These are phyloP conservation scores for Xestoiulus laeticollis DNA, from an alignment of 2,888 invertebrate genomes.

Conservation along the genomic window DNA sequence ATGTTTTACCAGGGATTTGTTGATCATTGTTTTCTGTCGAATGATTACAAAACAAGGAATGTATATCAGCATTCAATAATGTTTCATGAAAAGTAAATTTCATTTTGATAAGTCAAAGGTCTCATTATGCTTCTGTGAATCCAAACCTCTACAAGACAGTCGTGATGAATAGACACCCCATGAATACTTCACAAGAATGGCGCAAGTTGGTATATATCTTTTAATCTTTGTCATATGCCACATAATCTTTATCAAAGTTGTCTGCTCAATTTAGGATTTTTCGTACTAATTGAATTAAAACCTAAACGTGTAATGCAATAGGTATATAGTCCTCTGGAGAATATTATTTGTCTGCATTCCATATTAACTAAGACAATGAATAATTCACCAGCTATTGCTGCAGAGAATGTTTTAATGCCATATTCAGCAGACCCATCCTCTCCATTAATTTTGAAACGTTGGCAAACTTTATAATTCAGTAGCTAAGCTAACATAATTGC, in stretches of 20 bases:
- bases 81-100: too few relatives aligned
- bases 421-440: neutral
- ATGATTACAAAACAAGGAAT: too few relatives aligned
- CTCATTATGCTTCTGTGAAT: too few relatives aligned
- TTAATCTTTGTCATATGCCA: constrained; percentile 1
- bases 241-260: neutral
- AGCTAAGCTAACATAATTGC: neutral
- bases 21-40: too few relatives aligned
- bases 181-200: neutral
- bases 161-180: neutral
- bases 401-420: neutral
- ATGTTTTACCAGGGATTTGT: too few relatives aligned
- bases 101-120: too few relatives aligned
- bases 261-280: constrained; percentile 24
- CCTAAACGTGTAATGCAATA: neutral
- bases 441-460: constrained; percentile 16
- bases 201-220: neutral
- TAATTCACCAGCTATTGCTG: constrained; percentile 7
- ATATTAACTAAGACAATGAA: neutral
- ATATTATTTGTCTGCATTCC: neutral
- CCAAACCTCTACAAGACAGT: neutral
- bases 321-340: neutral
- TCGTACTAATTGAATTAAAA: constrained; percentile 17
- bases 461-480: constrained; percentile 16
- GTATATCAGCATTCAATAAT: too few relatives aligned